Evolutionary conservation across 53 echinoderm and acorn worm genomes (phyloP).

Genomic region (Crossaster papposus): DNA sequence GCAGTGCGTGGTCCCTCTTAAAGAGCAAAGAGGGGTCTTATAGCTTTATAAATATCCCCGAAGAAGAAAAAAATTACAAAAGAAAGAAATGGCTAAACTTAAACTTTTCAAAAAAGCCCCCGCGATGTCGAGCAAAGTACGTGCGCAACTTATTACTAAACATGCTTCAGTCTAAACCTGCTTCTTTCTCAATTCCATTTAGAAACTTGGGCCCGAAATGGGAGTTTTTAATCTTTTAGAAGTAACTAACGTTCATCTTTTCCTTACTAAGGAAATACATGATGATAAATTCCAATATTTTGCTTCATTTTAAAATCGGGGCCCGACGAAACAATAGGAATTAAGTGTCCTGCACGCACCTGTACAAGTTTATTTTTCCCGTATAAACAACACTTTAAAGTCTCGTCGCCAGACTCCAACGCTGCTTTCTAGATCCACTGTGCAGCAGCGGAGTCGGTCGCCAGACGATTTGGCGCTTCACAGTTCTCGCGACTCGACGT

Average conservation of each 20-base stretch:
- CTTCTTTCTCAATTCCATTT: background rate
- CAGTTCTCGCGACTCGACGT: conserved; percentile 8
- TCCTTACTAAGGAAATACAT: background rate
- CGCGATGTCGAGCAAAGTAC: background rate
- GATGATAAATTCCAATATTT: background rate
- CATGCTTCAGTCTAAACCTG: conserved; percentile 3
- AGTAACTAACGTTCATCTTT: background rate
- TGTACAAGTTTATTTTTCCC: background rate
- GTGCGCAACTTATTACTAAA: conserved; percentile 32
- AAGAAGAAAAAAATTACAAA: background rate
- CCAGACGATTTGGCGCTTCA: conserved; percentile 38
- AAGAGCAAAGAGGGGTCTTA: conserved; percentile 24
- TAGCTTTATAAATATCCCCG: background rate
- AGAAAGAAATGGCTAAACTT: background rate
- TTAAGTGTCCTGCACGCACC: background rate
- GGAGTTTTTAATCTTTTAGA: background rate
- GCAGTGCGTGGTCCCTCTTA: background rate
- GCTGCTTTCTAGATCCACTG: too few species aligned
- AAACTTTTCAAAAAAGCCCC: background rate
- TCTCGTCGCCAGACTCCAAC: background rate
- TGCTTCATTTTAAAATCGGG: background rate
- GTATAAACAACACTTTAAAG: background rate
- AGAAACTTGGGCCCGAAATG: background rate
- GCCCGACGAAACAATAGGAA: background rate
- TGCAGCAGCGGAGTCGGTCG: background rate